Conservation (phyloP, 2,888 invertebrate species). For the Sisyra nigra region DNA sequence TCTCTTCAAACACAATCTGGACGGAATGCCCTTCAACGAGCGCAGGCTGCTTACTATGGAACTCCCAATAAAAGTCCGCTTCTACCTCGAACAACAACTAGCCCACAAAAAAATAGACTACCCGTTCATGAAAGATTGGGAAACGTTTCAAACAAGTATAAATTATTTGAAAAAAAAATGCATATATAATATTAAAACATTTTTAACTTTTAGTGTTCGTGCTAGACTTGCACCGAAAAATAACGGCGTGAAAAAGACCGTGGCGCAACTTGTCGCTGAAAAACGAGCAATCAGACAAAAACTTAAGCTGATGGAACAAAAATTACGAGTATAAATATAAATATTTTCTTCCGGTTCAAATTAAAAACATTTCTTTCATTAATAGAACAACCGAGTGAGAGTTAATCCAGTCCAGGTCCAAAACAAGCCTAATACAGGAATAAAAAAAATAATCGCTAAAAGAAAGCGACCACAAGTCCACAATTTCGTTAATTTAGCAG, state of each 20-base stretch:
- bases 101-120: not conserved
- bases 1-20: too few species aligned
- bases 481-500: not conserved
- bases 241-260: too few species aligned
- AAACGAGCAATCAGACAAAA: not conserved
- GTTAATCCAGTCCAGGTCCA: too few species aligned
- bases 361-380: not conserved
- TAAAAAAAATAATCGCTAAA: not conserved
- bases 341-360: too few species aligned
- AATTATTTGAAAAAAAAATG: not conserved
- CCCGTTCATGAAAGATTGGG: constrained; percentile 8
- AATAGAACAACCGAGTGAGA: too few species aligned
- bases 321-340: not conserved
- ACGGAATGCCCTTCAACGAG: constrained; percentile 1
- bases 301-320: not conserved
- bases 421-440: not conserved
- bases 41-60: constrained; percentile 8
- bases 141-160: not conserved
- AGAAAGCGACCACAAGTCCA: not conserved
- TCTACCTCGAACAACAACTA: not conserved
- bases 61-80: constrained; percentile 4
- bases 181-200: not conserved
- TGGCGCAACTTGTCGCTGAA: too few species aligned
- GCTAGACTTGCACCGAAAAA: too few species aligned
- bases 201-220: not conserved